These are phyloP conservation scores for Leptarthrus brevirostris DNA, from an alignment of 2,888 invertebrate species.

Conservation along the genomic window DNA sequence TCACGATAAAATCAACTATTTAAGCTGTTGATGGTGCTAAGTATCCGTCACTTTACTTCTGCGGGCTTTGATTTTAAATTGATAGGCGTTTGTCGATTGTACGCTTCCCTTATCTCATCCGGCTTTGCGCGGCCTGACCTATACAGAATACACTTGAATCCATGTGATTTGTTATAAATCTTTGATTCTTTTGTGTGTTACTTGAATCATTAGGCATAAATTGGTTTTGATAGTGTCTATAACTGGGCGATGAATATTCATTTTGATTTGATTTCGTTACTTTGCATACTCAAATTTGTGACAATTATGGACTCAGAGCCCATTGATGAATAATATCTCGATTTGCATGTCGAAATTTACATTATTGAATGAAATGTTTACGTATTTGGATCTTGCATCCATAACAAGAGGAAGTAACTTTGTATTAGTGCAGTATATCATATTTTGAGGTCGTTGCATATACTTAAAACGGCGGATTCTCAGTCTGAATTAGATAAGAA, in stretches of 20 bases:
- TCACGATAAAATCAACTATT: background rate
- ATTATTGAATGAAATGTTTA: no score
- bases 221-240: background rate
- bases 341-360: no score
- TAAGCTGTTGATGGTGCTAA: background rate
- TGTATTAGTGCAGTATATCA: no score
- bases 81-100: background rate
- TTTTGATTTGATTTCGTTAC: background rate
- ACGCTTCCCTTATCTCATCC: background rate
- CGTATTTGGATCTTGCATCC: no score
- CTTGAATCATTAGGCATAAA: background rate
- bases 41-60: background rate
- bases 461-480: no score
- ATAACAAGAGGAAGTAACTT: no score
- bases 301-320: no score
- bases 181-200: background rate
- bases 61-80: no score
- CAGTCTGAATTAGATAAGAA: no score
- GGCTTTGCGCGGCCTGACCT: slow-evolving; percentile 1
- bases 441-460: no score
- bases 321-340: no score
- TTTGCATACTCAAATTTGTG: background rate
- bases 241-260: background rate
- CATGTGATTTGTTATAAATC: slow-evolving; percentile 4
- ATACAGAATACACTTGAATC: background rate